Conservation (phyloP, 1,140 invertebrate genomes). For the Ctenoplectra terminalis region DNA sequence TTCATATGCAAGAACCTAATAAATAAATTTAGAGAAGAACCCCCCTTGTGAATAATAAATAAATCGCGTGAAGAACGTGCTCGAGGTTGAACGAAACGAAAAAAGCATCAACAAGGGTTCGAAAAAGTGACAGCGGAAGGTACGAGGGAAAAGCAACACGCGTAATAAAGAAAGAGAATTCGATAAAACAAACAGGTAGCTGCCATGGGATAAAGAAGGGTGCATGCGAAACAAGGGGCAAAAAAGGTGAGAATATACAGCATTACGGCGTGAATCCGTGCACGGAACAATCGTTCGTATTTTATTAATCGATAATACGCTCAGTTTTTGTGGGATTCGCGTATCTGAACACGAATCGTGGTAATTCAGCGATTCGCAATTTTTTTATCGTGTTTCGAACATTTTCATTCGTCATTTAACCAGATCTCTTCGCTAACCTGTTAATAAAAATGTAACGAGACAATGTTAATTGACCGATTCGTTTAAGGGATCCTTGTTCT, state of each 20-base stretch:
- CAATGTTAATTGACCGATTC: not conserved
- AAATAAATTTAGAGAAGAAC: too few species aligned
- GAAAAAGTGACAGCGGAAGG: not conserved
- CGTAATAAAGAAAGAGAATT: not conserved
- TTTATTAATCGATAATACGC: slow-evolving; percentile 22
- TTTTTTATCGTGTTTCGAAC: slow-evolving; percentile 1
- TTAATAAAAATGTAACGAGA: not conserved
- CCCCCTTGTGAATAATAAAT: not conserved
- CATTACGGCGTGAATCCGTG: not conserved
- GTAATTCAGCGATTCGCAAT: not conserved
- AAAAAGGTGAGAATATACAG: not conserved
- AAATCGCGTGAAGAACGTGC: not conserved
- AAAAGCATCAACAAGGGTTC: not conserved
- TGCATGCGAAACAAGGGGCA: not conserved
- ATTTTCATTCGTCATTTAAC: not conserved
- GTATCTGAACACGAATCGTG: not conserved
- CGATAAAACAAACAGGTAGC: slow-evolving; percentile 9
- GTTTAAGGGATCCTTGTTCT: too few species aligned
- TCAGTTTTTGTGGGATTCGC: not conserved
- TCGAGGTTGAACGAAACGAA: not conserved
- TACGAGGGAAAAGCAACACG: not conserved
- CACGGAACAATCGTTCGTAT: not conserved
- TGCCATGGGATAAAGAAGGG: not conserved
- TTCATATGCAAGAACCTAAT: too few species aligned
- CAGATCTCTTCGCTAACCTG: not conserved